Conservation (phyloP, 2,113 vertebrate species). For the Cercopithecus mona region DNA sequence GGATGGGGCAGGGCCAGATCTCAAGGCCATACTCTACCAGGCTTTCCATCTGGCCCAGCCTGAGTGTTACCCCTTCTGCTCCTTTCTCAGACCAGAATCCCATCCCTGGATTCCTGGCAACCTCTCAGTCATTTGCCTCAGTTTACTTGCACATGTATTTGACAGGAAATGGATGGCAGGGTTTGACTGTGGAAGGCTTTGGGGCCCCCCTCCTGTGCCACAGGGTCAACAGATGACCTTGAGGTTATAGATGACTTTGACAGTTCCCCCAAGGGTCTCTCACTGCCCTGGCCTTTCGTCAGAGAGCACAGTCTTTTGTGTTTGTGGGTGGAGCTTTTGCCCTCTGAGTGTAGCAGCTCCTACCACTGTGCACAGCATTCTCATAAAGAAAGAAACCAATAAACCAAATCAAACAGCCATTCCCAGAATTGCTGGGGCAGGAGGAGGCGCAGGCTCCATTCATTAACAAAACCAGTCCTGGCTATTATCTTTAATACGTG, state of each 20-base stretch:
- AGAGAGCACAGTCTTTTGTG: background rate
- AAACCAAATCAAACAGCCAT: background rate
- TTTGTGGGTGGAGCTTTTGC: background rate
- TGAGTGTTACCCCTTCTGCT: too few species aligned
- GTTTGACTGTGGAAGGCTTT: background rate
- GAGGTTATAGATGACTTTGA: background rate
- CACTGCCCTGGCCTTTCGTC: background rate
- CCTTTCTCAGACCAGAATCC: background rate
- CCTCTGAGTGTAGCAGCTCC: background rate
- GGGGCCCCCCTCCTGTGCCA: background rate
- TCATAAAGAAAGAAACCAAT: background rate
- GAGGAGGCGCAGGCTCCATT: background rate
- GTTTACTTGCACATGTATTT: background rate
- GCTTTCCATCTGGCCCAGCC: background rate
- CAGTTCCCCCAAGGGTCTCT: background rate
- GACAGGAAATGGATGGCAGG: background rate
- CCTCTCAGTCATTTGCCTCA: background rate
- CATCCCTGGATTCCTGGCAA: background rate
- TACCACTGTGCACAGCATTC: background rate
- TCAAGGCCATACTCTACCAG: background rate
- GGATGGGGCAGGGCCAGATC: background rate
- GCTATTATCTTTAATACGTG: constrained; percentile 20
- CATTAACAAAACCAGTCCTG: constrained; percentile 17
- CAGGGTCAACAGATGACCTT: background rate
- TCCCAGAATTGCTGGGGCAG: constrained; percentile 17